Conservation (phyloP, 2,113 vertebrate species). For the Epinephelus cyanopodus region DNA sequence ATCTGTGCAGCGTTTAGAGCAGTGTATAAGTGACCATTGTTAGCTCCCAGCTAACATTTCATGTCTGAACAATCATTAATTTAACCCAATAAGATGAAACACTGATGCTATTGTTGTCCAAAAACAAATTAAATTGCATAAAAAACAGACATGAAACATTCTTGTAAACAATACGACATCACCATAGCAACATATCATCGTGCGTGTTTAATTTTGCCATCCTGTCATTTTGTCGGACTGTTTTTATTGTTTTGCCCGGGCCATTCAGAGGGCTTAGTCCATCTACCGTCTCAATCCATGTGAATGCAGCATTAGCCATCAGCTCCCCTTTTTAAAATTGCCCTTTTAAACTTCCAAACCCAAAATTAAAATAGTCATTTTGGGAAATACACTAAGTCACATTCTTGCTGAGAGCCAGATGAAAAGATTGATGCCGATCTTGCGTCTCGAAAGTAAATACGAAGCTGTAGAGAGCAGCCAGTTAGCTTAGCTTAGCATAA, state of each 20-base stretch:
- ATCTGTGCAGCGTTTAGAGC: background rate
- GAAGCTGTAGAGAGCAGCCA: background rate
- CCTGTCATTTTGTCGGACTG: too few relatives aligned
- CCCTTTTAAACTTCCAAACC: background rate
- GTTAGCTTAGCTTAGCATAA: constrained; percentile 3
- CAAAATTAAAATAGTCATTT: background rate
- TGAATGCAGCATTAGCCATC: background rate
- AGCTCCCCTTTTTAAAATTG: background rate
- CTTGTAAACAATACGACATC: too few relatives aligned
- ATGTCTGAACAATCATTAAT: background rate
- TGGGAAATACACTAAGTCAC: background rate
- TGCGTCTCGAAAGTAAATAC: background rate
- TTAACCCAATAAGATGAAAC: background rate
- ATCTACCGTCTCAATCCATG: too few relatives aligned
- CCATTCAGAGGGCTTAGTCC: too few relatives aligned
- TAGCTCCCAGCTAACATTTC: background rate
- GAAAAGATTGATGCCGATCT: background rate
- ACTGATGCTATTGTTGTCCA: background rate
- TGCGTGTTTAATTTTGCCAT: too few relatives aligned
- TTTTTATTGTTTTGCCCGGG: too few relatives aligned
- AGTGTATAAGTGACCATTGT: background rate
- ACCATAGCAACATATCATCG: too few relatives aligned
- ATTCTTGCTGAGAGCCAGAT: background rate
- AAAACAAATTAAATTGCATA: too few relatives aligned
- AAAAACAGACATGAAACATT: too few relatives aligned